phyloP scores from a whole-genome alignment of 2,797 vertebrate genomes.

The Phrynocephalus forsythii region DNA sequence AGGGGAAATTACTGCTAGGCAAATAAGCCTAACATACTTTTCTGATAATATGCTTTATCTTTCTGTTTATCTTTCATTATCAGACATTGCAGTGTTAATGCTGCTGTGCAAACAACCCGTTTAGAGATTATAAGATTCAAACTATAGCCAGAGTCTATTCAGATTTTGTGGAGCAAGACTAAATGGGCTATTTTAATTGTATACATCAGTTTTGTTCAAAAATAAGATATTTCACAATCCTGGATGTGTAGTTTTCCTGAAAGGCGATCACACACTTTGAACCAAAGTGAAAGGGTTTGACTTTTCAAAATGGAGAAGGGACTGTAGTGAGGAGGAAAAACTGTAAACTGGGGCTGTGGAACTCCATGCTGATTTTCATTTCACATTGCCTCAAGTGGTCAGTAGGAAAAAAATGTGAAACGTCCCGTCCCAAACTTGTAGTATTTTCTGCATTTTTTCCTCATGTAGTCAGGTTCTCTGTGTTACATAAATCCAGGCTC shows the following conservation, averaged over 20 bases:
- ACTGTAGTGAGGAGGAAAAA: too few species aligned
- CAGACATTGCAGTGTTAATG: background rate
- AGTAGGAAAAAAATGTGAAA: too few species aligned
- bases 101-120: background rate
- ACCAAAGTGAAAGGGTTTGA: too few species aligned
- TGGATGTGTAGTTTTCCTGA: background rate
- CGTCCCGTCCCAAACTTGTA: too few species aligned
- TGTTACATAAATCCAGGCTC: too few species aligned
- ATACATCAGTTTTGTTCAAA: background rate
- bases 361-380: too few species aligned
- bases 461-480: too few species aligned
- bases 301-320: too few species aligned
- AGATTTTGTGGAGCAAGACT: background rate
- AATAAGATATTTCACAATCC: background rate
- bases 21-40: background rate
- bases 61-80: slow-evolving; percentile 6
- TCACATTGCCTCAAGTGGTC: too few species aligned
- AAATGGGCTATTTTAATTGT: background rate
- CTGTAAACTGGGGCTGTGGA: too few species aligned
- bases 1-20: background rate
- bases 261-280: too few species aligned
- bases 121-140: background rate
- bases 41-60: background rate
- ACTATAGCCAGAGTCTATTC: background rate
- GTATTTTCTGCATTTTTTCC: too few species aligned